A percentile compares a stretch with the other conserved stretches of the same genome.
phyloP scores from a whole-genome alignment of 1,140 invertebrate genomes.

The Drosophila sproati region DNA sequence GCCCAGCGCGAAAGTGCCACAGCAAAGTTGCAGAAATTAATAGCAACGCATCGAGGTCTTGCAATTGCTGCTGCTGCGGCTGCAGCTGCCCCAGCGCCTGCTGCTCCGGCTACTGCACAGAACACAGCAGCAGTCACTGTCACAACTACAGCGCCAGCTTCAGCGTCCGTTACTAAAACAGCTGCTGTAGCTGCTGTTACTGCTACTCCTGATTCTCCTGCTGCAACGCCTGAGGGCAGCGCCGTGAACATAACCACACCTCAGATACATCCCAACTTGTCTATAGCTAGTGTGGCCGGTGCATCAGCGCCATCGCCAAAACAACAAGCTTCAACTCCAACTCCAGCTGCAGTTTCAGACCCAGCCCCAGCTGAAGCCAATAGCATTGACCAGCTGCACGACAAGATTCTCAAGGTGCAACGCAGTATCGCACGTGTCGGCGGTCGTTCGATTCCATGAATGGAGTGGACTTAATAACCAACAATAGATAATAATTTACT shows the following conservation, averaged over 20 bases:
- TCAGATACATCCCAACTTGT: conserved; percentile 65
- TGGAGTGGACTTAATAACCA: background rate
- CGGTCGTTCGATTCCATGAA: conserved; percentile 9
- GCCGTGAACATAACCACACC: conserved; percentile 51
- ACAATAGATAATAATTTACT: background rate
- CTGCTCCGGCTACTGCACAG: background rate
- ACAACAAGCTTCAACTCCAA: background rate
- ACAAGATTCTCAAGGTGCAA: conserved; percentile 50
- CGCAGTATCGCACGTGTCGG: conserved; percentile 46
- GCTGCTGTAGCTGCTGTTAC: background rate
- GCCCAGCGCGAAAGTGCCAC: conserved; percentile 63
- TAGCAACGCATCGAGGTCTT: conserved; percentile 46
- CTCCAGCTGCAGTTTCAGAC: background rate
- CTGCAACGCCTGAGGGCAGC: background rate
- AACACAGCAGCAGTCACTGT: too few species aligned
- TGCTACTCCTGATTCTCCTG: background rate
- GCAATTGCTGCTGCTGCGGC: too few species aligned
- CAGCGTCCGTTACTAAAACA: background rate
- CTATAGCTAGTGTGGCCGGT: conserved; percentile 66
- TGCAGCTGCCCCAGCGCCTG: background rate
- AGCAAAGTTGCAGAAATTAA: conserved; percentile 57
- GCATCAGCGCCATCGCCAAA: background rate
- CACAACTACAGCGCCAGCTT: background rate
- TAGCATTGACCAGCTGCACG: conserved; percentile 42
- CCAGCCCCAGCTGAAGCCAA: background rate